Base-by-base conservation (phyloP, 2,888 invertebrate species). In the Calephelis perditalis region DNA sequence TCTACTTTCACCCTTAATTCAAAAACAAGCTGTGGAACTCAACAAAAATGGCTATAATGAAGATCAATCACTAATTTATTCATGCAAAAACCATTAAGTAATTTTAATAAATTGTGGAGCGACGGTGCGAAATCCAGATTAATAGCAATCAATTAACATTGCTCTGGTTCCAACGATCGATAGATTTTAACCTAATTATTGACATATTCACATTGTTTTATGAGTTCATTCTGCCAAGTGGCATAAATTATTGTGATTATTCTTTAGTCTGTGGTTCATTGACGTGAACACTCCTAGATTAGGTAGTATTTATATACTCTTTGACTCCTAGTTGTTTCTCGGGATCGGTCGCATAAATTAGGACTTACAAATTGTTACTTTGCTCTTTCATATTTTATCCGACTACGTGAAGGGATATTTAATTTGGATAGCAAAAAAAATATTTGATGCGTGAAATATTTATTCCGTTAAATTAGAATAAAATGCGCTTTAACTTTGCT, bases 121-220 rank as follows among this genome's bases (percentile, higher is more conserved):
- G 60, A 58, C 68, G 63, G 65, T 64, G 71, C 78, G 71, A 71
- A 71, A 70, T 69, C 65, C 56, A 60, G 64, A 63, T 64, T 68
- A 76, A 74, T 68, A 66, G 64, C 67, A 65, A 72, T 74, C 72
- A 73, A 75, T 77, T 76, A 75, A 69, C 73, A 72, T 62, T 57
- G 68, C 68, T 70, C 67, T 66, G 71, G 75, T 75, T 70, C 65
- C 66, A 69, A 71, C 70, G 70, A 68, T 63, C 63, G 64, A 63
- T 66, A 59, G 66, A 65, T 40, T 74, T 83, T 84, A 81, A 81
- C 82, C 84, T 82, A 78, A 79, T 83, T 82, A 72, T 70, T 65
- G 62, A 69, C 66, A 68, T 73, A 73, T 76, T 77, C 73, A 72
- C 72, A 77, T 78, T 76, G 71, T 74, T 78, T 74, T 76, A 78